Evolutionary conservation across 2,797 vertebrate species (phyloP).

Genomic region (Hemibagrus guttatus): DNA sequence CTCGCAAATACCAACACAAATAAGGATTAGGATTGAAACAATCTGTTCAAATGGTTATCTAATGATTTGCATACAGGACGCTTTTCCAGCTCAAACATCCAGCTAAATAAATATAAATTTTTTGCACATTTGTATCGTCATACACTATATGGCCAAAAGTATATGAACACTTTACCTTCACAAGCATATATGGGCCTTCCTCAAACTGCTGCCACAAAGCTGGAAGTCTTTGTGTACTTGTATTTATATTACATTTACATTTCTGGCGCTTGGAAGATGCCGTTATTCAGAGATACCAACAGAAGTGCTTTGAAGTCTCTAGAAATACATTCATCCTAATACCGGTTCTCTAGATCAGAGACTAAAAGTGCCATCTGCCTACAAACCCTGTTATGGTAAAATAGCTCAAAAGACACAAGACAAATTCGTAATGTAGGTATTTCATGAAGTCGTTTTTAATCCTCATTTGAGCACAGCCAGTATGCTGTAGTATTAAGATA

Average conservation of each 20-base stretch:
- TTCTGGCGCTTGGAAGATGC: not conserved
- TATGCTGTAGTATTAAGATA: not conserved
- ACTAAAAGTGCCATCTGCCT: not conserved
- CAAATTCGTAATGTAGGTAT: not conserved
- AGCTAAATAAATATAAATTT: not conserved
- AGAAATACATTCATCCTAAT: not conserved
- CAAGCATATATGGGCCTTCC: too few relatives aligned
- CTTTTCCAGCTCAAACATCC: not conserved
- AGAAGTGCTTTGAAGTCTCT: not conserved
- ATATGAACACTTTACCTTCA: not conserved
- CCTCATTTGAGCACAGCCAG: not conserved
- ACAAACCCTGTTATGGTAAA: not conserved
- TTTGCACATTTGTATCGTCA: not conserved
- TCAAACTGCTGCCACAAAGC: not conserved
- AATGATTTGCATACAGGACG: too few relatives aligned
- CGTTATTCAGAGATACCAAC: not conserved
- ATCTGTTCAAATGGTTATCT: not conserved
- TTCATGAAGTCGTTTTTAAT: not conserved
- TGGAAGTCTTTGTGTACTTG: not conserved
- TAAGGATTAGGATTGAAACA: not conserved
- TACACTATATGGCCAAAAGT: not conserved
- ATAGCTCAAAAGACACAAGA: not conserved
- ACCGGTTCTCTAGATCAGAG: not conserved
- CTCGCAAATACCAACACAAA: not conserved
- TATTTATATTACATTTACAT: not conserved